phyloP scores from a whole-genome alignment of 2,797 vertebrate genomes.

The Gambelia wislizenii region DNA sequence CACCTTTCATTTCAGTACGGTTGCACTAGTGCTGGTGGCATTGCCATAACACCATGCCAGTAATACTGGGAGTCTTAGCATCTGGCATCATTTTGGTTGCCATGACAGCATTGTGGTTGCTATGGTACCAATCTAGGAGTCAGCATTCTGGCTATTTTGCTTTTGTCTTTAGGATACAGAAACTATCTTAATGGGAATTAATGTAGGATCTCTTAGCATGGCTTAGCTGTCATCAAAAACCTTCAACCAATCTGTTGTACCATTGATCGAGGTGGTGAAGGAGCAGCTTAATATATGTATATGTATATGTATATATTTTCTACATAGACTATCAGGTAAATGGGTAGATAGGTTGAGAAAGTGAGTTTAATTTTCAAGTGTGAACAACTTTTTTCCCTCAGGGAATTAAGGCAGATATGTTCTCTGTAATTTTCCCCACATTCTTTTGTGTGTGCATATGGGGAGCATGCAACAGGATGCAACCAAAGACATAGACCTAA shows the following conservation, averaged over 20 bases:
- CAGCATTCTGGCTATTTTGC: constrained; percentile 4
- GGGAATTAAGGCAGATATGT: neutral
- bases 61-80: neutral
- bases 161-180: neutral
- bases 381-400: neutral
- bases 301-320: neutral
- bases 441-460: neutral
- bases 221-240: neutral
- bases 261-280: neutral
- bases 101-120: constrained; percentile 6
- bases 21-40: neutral
- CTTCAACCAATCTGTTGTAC: neutral
- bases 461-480: neutral
- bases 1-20: neutral
- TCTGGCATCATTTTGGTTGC: neutral
- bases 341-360: neutral
- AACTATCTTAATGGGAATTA: neutral
- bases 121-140: neutral
- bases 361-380: neutral
- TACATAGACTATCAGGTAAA: neutral
- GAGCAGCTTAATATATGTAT: neutral
- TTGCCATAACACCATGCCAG: neutral
- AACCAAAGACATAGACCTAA: neutral
- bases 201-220: neutral
- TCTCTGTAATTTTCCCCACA: neutral